These are phyloP conservation scores for Podarcis lilfordi DNA, from an alignment of 2,797 vertebrate species.

Conservation along the genomic window DNA sequence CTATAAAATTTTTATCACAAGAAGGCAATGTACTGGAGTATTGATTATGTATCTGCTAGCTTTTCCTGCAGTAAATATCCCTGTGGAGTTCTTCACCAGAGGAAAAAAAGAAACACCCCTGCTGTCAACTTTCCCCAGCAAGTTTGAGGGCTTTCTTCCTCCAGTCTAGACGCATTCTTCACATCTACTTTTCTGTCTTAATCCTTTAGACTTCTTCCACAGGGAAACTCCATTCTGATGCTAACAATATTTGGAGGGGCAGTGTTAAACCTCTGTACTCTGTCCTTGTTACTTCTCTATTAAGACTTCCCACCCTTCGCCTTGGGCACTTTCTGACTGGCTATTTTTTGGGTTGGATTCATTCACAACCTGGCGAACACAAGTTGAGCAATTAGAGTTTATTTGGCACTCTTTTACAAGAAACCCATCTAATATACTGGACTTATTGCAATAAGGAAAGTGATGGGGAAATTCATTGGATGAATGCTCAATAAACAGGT, in stretches of 20 bases:
- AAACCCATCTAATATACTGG: no score
- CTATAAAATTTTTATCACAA: slow-evolving; percentile 78
- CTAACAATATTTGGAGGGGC: neutral
- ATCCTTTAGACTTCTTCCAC: neutral
- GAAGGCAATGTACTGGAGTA: slow-evolving; percentile 62
- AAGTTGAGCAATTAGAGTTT: no score
- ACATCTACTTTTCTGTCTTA: neutral
- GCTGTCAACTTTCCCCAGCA: slow-evolving; percentile 54
- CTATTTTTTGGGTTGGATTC: neutral
- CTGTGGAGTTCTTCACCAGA: slow-evolving; percentile 56
- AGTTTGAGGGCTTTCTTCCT: slow-evolving; percentile 50
- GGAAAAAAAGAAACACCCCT: slow-evolving; percentile 36
- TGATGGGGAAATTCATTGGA: no score
- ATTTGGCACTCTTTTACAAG: no score
- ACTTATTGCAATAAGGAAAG: neutral
- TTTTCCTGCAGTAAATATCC: slow-evolving; percentile 66
- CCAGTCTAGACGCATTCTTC: neutral
- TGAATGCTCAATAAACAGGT: no score
- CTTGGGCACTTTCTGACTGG: neutral
- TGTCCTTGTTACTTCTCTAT: neutral
- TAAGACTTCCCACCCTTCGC: neutral
- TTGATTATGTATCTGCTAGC: slow-evolving; percentile 68
- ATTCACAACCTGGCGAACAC: no score
- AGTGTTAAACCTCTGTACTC: neutral
- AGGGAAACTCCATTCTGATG: neutral